Evolutionary conservation across 2,113 vertebrate species (phyloP), one percentile per base, ranked within the genome.

Genomic region (Hippocampus barbouri): DNA sequence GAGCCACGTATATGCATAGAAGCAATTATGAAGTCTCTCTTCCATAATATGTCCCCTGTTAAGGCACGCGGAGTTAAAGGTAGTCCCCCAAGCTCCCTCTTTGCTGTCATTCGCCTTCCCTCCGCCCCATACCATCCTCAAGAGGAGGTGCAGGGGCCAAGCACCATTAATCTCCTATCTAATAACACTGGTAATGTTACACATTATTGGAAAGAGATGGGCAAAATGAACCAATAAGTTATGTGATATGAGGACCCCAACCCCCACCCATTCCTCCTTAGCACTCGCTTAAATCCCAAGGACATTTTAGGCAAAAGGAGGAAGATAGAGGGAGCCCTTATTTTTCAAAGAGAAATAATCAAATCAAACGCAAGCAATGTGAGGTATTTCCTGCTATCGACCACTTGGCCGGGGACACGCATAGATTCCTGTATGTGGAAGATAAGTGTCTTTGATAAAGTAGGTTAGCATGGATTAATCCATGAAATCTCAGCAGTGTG

Each of bases 401-500:
- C 88, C 83, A 79, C 59, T 84, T 84, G 82, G 84, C 88, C 83
- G 79, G 89, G 85, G 86, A 89, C 89, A 92, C 88, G 89, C 90
- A 91, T 90, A 83, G 91, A 93, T 92, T 91, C 91, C 89, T 89
- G 88, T 89, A 92, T 88, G 87, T 86, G 82, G 91, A 90, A 92
- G 90, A 93, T 93, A 93, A 93, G 91, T 93, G 92, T 92, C 91
- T 92, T 89, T 92, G 91, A 93, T 93, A 92, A 93, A 92, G 90
- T 91, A 91, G 91, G 92, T 92, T 92, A 93, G 87, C 89, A 93
- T 93, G 92, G 92, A 93, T 93, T 93, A 93, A 93, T 93, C 92
- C 89, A 92, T 92, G 89, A 92, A 92, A 93, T 90, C 89, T 84
- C 70, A 82, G 88, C 66, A 82, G 89, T 85, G 85, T 83, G 85